Percentiles rank a stretch among this genome's conserved stretches.
These are phyloP conservation scores for Dromaius novaehollandiae DNA, from an alignment of 2,113 vertebrate genomes.

Conservation along the genomic window DNA sequence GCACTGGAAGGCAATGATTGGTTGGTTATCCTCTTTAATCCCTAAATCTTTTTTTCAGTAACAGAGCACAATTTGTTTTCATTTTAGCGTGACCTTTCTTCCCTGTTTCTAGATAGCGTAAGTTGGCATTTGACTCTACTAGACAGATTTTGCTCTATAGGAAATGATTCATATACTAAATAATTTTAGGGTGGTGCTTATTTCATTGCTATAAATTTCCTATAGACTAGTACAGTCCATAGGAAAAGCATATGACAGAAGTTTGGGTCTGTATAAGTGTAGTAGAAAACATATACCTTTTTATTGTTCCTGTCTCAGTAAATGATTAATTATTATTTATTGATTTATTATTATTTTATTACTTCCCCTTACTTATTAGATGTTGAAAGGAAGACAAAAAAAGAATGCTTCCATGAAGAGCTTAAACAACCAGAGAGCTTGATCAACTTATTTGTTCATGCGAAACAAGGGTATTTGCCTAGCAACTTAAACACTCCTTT, in stretches of 20 bases:
- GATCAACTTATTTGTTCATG: not conserved
- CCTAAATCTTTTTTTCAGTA: not conserved
- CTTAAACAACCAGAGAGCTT: not conserved
- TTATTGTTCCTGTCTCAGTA: not conserved
- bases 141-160: not conserved
- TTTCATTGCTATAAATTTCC: not conserved
- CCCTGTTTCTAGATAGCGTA: not conserved
- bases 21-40: not conserved
- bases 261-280: not conserved
- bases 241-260: not conserved
- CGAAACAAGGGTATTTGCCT: not conserved
- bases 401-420: not conserved
- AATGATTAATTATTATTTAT: not conserved
- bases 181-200: not conserved
- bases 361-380: not conserved
- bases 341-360: not conserved
- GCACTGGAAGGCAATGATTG: not conserved
- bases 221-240: not conserved
- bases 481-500: not conserved
- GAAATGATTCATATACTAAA: not conserved
- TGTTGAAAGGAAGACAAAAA: not conserved
- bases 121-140: not conserved
- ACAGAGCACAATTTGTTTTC: not conserved
- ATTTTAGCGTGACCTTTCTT: not conserved
- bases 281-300: not conserved